Base-by-base conservation (phyloP, 2,888 invertebrate species). In the Athalia circularis region DNA sequence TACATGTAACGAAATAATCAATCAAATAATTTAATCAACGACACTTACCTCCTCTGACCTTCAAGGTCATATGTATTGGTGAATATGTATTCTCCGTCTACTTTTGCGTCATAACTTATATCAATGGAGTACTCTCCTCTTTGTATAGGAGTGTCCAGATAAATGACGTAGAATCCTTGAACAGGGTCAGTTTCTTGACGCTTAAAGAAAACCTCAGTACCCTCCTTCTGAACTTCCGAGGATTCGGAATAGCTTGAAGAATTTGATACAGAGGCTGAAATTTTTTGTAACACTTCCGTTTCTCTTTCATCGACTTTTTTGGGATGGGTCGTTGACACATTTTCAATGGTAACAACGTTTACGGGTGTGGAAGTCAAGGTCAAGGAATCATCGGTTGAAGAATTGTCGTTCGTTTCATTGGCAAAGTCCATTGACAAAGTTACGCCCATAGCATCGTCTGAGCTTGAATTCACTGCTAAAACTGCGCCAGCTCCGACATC, bases 71-170 rank as follows among this genome's bases (percentile, higher is more conserved):
- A 75, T 4, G n/a, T 13, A 11, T 62, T 64, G 3, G 6, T 47
- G 52, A 62, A 75, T 3, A 47, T 50, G 29, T 8, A 48, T 11
- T 29, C 11, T n/a, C 52, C 80, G 65, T 82, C 81, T 2, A 82
- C 67, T 0, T 72, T 76, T 59, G 82, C 77, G 65, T 88, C 84
- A 75, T 88, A 89, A 75, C 86, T 84, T 61, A 89, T 85, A 77
- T 86, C 85, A 76, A 89, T 76, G 9, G 79, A 81, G 80, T 88
- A 89, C 61, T 74, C 79, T 68, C 88, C 88, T 1, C 61, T 29
- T 4, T 74, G 74, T 4, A 89, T 80, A 1, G 79, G 70, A 0
- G 77, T 80, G 5, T 54, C 81, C 8, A 85, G 80, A 77, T 82
- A 78, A 77, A 89, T 79, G 8, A 84, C 82, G 77, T 86, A 83